Conservation (phyloP, 2,113 vertebrate species). For the Bettongia penicillata region DNA sequence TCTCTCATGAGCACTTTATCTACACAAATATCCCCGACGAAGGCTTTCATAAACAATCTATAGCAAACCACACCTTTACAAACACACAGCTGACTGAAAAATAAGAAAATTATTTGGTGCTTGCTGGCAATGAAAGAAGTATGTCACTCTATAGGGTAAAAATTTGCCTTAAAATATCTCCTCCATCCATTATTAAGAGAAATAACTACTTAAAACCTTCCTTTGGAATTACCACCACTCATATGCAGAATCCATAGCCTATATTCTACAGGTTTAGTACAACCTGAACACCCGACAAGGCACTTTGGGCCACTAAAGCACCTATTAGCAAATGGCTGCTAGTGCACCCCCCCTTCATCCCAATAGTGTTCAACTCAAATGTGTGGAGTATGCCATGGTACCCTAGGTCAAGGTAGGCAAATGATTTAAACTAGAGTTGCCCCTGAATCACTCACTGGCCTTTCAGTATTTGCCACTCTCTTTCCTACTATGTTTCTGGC, state of each 20-base stretch:
- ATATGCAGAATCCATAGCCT: background rate
- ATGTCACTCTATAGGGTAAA: background rate
- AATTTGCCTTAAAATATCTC: background rate
- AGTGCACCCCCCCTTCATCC: background rate
- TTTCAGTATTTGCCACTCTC: background rate
- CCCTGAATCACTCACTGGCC: background rate
- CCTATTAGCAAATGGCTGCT: background rate
- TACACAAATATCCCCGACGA: background rate
- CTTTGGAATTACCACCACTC: background rate
- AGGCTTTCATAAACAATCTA: background rate
- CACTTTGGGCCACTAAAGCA: background rate
- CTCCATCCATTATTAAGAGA: background rate
- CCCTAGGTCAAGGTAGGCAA: background rate
- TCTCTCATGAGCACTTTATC: background rate
- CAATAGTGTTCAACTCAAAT: background rate
- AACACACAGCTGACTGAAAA: background rate
- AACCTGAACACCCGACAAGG: background rate
- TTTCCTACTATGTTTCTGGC: background rate
- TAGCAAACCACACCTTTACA: background rate
- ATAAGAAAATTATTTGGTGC: background rate
- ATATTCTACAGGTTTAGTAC: background rate
- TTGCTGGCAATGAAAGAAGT: background rate
- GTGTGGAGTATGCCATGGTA: background rate
- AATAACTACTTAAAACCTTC: background rate
- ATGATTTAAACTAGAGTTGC: background rate